A percentile compares a stretch with the other conserved stretches of the same genome.
Conservation (phyloP, 2,888 invertebrate species). For the Pimpla rufipes region DNA sequence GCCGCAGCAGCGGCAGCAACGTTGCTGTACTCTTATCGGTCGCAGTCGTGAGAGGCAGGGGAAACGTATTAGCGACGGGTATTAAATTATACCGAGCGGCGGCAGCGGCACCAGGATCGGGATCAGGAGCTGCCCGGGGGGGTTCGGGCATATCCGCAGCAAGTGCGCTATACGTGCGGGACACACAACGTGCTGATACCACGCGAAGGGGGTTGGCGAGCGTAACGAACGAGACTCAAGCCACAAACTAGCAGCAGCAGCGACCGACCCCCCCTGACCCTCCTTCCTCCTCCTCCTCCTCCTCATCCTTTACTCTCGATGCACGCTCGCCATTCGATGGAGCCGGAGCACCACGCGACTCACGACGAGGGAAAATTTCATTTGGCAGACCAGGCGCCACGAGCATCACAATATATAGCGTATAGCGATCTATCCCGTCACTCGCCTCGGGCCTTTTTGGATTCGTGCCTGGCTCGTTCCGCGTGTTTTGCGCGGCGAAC, state of each 20-base stretch:
- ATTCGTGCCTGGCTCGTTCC: constrained; percentile 46
- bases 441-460: constrained; percentile 63
- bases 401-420: constrained; percentile 14
- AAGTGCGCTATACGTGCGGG: constrained; percentile 19
- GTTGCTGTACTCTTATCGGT: constrained; percentile 74
- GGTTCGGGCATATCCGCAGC: constrained; percentile 61
- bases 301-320: background rate
- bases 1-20: background rate
- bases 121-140: constrained; percentile 73
- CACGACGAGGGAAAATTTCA: constrained; percentile 79
- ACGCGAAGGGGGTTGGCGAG: constrained; percentile 58
- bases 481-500: constrained; percentile 22
- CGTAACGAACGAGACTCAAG: constrained; percentile 75
- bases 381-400: constrained; percentile 77
- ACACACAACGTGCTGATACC: constrained; percentile 73
- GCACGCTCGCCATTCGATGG: constrained; percentile 30
- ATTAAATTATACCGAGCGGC: constrained; percentile 81
- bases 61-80: constrained; percentile 81
- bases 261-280: constrained; percentile 54
- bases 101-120: constrained; percentile 18
- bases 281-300: background rate
- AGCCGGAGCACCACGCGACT: background rate
- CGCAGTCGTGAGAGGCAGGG: constrained; percentile 65
- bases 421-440: constrained; percentile 34
- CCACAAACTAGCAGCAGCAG: constrained; percentile 70